Evolutionary conservation across 2,113 vertebrate genomes (phyloP), one percentile per base, ranked within the genome.

Genomic region (Halcyon malimbica): DNA sequence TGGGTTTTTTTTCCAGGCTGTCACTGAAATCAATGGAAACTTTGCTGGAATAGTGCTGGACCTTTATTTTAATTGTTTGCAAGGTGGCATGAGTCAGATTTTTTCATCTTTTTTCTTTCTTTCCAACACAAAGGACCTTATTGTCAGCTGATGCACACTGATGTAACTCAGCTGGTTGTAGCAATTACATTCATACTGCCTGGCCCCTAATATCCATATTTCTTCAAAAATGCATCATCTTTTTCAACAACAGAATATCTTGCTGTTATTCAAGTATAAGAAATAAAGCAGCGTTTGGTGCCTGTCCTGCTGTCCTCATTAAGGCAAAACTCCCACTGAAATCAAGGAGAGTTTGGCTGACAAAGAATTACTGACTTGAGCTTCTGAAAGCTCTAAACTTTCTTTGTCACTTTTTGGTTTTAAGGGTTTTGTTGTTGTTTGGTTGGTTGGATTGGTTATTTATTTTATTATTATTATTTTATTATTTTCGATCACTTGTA

Each of bases 281-380:
- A 87, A 95, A 56, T 78, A 65, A 78, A 93, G n/a, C 73, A 90
- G 48, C 64, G 26, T 94, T 96, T 95, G 62, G 31, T 75, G 65
- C 65, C 60, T 91, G 8, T 71, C 25, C 56, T 65, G n/a, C 89
- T 87, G 90, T 92, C 62, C 90, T 93, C 74, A 78, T 96, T 93
- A 93, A 93, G 83, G 77, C 95, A 91, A 76, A 93, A 71, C 57
- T 95, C 83, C 81, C 44, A 84, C 90, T 73, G 91, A 91, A 84
- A 84, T 93, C 65, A 69, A 84, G 69, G 62, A 77, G 64, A 76
- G 48, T 89, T 89, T 75, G n/a, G 13, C 60, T 89, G n/a, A 79
- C 48, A 60, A 76, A 88, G 60, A 77, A 54, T 75, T 89, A 89
- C 80, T 65, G 90, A 7, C 70, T 79, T 2, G 13, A 87, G 48